These are phyloP conservation scores for Tipula unca DNA, from an alignment of 2,888 invertebrate genomes.

Conservation along the genomic window DNA sequence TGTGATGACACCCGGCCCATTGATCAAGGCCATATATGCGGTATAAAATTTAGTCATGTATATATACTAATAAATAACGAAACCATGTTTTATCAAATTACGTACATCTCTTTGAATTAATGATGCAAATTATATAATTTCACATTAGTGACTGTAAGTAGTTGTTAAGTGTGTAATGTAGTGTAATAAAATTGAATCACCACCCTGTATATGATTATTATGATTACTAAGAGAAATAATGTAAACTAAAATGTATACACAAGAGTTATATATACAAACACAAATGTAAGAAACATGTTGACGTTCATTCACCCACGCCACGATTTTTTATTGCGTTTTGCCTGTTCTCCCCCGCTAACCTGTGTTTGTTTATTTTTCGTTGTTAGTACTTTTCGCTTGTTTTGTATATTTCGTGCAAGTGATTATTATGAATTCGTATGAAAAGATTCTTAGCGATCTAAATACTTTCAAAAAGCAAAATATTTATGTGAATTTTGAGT, in stretches of 20 bases:
- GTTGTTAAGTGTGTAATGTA: not conserved
- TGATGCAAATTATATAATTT: not conserved
- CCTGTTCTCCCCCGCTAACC: not conserved
- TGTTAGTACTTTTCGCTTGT: not conserved
- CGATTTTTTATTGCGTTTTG: not conserved
- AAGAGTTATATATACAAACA: not conserved
- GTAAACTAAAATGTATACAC: not conserved
- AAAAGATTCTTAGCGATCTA: not conserved
- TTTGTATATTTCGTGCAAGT: not conserved
- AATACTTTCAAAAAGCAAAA: no score
- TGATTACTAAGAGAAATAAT: not conserved
- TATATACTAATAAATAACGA: not conserved
- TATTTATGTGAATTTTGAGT: no score
- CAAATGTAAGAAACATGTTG: not conserved
- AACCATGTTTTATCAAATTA: not conserved
- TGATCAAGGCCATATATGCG: not conserved
- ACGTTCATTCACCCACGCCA: conserved; percentile 8
- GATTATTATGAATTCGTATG: not conserved
- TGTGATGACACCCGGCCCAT: not conserved
- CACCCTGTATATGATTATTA: not conserved
- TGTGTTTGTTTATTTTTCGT: not conserved
- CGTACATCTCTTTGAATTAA: not conserved
- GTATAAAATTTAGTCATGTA: not conserved
- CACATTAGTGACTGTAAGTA: not conserved
- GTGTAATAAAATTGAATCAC: not conserved